Conservation (phyloP, 2,797 vertebrate species). For the Gastrophryne carolinensis region DNA sequence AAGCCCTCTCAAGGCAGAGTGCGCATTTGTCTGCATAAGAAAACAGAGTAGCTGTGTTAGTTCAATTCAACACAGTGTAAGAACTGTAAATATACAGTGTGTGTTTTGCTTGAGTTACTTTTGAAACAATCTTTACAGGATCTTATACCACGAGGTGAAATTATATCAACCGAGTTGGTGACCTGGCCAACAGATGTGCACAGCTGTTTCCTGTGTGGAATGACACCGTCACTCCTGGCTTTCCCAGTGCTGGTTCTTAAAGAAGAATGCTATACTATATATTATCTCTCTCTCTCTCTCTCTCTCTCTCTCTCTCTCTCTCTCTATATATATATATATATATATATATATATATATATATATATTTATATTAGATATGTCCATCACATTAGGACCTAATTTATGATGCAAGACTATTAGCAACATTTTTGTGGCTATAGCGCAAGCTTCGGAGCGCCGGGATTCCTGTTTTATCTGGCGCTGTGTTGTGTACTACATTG, state of each 20-base stretch:
- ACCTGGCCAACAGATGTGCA: conserved; percentile 19
- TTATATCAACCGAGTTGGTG: conserved; percentile 9
- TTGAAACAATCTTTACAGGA: conserved; percentile 14
- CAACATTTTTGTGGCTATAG: too few species aligned
- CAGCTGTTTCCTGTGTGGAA: background rate
- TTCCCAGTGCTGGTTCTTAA: background rate
- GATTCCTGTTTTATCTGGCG: too few species aligned
- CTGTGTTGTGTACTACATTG: too few species aligned
- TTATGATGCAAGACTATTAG: too few species aligned
- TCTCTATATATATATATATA: too few species aligned
- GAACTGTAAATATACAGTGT: conserved; percentile 22
- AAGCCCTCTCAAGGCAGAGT: conserved; percentile 8
- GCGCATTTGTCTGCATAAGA: conserved; percentile 32
- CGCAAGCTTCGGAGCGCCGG: too few species aligned
- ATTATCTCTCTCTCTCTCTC: too few species aligned
- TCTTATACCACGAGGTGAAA: conserved; percentile 12
- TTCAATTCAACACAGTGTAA: conserved; percentile 30
- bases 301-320: too few species aligned
- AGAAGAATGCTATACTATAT: background rate
- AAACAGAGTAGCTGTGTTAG: conserved; percentile 43
- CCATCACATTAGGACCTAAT: too few species aligned
- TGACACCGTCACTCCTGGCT: background rate
- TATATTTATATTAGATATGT: too few species aligned
- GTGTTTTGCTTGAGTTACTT: conserved; percentile 24
- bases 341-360: too few species aligned